Evolutionary conservation across 2,888 invertebrate species (phyloP), one percentile per base, ranked within the genome.

Genomic region (Tinea semifulvella): DNA sequence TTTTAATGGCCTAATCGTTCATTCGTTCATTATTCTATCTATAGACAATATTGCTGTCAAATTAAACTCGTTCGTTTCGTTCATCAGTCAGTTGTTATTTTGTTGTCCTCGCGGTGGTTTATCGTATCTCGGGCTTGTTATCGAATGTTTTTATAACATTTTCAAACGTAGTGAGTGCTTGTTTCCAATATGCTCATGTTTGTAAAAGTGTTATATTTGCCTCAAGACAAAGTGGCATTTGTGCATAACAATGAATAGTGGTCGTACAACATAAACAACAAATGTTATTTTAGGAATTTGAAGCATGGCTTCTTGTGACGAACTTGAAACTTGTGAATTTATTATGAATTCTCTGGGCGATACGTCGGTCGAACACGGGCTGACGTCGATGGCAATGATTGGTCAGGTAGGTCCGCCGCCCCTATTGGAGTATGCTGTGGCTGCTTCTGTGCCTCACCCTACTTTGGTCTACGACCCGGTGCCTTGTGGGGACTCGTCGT

Each of bases 401-500:
- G 61, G 60, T 22, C 51, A 60, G 19, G 49, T 56, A 19, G 61
- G 54, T 45, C 49, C 60, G 6, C 22, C 40, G 40, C 22, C 40
- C 14, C 20, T 40, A 2, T 22, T 40, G 14, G 67, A 70, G 16
- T 73, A 71, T 49, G 60, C 58, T 14, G 55, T 71, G 60, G 53
- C 65, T 20, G 58, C 66, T 35, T 59, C 57, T 31, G 63, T 68
- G 46, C 63, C 68, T 45, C 53, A 59, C 36, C 48, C 56, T 48
- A 55, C 55, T 43, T 52, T 51, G 31, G 51, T 55, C 20, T 74
- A 62, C 51, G 65, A 67, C 36, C 46, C 63, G 47, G 66, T 60
- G 46, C 49, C 56, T 35, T 67, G 69, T 48, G 68, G 73, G n/a
- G 77, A 75, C 50, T 76, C 75, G n/a, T 76, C 75, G n/a, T 8